These are phyloP conservation scores for Syngnathus typhle DNA, from an alignment of 2,113 vertebrate genomes.

Conservation along the genomic window DNA sequence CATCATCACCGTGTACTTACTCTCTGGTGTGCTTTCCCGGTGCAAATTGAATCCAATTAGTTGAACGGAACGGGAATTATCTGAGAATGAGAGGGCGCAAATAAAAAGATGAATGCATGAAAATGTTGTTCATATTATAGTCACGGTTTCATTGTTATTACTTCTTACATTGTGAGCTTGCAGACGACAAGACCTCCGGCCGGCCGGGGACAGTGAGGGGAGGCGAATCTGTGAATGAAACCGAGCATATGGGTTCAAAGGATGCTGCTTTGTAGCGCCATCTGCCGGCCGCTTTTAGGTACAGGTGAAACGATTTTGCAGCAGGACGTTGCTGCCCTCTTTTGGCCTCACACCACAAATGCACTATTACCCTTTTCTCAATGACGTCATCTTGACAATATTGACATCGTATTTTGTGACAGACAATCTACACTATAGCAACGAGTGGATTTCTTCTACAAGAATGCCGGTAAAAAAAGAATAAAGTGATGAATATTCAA, in stretches of 20 bases:
- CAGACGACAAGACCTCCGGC: background rate
- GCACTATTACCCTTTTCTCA: background rate
- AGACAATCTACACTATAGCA: background rate
- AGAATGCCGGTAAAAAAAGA: background rate
- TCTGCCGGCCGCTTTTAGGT: background rate
- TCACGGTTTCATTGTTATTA: background rate
- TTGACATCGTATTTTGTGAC: background rate
- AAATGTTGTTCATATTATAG: background rate
- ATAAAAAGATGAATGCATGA: background rate
- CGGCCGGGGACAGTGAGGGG: background rate
- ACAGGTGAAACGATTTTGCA: background rate
- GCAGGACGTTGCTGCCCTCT: constrained; percentile 46
- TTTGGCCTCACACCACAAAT: constrained; percentile 20
- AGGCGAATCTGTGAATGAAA: background rate
- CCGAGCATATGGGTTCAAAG: background rate
- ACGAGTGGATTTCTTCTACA: too few species aligned
- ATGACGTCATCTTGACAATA: background rate
- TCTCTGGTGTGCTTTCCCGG: background rate
- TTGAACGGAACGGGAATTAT: background rate
- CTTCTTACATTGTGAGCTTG: background rate
- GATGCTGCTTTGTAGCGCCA: background rate
- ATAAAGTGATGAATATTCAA: background rate
- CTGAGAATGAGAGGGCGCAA: background rate
- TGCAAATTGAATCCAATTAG: background rate
- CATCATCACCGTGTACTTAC: background rate